These are phyloP conservation scores for Drosophila niveifrons DNA, from an alignment of 2,888 invertebrate species.

Conservation along the genomic window DNA sequence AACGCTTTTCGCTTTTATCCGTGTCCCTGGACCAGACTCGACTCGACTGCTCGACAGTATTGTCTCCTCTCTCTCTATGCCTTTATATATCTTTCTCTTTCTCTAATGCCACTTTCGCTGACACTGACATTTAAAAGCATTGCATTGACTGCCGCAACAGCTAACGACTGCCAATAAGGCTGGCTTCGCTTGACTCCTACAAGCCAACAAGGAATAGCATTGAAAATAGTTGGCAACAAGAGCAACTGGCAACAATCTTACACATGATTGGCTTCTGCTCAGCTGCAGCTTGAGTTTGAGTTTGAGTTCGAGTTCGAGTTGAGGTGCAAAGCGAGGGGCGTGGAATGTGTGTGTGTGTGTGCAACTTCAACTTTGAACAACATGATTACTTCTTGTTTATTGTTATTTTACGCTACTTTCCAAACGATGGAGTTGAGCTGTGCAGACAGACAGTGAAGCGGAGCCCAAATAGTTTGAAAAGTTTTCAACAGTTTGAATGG, in stretches of 20 bases:
- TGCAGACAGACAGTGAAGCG: constrained; percentile 34
- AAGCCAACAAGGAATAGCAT: constrained; percentile 46
- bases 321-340: neutral
- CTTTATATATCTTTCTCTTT: neutral
- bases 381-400: constrained; percentile 80
- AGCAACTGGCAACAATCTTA: constrained; percentile 57
- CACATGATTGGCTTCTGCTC: constrained; percentile 73
- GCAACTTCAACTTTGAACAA: constrained; percentile 54
- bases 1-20: constrained; percentile 16
- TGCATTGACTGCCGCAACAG: constrained; percentile 50
- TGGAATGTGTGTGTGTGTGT: constrained; percentile 9
- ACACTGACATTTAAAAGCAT: constrained; percentile 72
- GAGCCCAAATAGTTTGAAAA: constrained; percentile 57
- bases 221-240: constrained; percentile 21
- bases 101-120: constrained; percentile 70
- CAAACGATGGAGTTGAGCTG: constrained; percentile 13
- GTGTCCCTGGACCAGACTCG: neutral
- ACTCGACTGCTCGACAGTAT: constrained; percentile 1
- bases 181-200: constrained; percentile 19
- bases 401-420: constrained; percentile 77
- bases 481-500: constrained; percentile 45
- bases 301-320: neutral
- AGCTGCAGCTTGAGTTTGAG: neutral
- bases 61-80: constrained; percentile 28
- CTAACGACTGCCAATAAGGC: constrained; percentile 66